Base-by-base conservation (phyloP, 2,888 invertebrate genomes). In the Drosophila kanekoi region DNA sequence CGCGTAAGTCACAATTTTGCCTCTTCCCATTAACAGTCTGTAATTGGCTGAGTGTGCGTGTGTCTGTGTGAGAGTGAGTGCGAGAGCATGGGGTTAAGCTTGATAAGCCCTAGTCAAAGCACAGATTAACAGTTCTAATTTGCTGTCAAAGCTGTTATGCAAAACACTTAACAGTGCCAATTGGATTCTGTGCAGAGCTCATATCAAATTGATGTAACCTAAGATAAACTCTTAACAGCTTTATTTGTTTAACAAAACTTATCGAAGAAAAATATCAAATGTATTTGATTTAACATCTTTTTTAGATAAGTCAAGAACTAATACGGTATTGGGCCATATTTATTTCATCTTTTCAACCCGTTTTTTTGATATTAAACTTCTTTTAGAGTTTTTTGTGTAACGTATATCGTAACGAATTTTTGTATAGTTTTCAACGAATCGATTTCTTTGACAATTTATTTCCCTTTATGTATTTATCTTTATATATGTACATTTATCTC, bases 1-100 rank as follows among this genome's bases (percentile, higher is more conserved):
- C 60, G 69, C 59, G 75, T 76, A 76, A 76, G 75, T 77, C 43
- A 56, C 33, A 73, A 61, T 53, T 61, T 44, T 37, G 14, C 37
- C 13, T 60, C 47, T 16, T 41, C 23, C 40, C 41, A 71, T 56
- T 51, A 57, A 63, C 40, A 41, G 20, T 45, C 20, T 20, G 23
- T 40, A 18, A 20, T 20, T 40, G 62, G 16, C 40, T n/a, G 14
- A 9, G 23, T 37, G 49, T 18, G 33, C 11, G 8, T 23, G 23
- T 23, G 23, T 1, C 10, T 10, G 45, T 10, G 23, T 16, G 23
- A 11, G 37, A 9, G 18, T 20, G 38, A 16, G 35, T 14, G 16
- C n/a, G 18, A 14, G 44, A 37, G 51, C 51, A 28, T n/a, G 14
- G 33, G 33, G 18, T 41, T 45, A 43, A 28, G 2, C 18, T 33